phyloP scores from a whole-genome alignment of 1,140 invertebrate species.

The Bombyx mori region ASM3026992v2 NC_085116.1:9392501-9393000 shows the following conservation, averaged over 20 bases:
- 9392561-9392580: slow-evolving; percentile 55
- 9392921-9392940: slow-evolving; percentile 27
- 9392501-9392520: no score
- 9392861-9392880: slow-evolving; percentile 19
- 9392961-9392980: slow-evolving; percentile 62
- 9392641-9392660: slow-evolving; percentile 51
- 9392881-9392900: background rate
- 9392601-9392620: slow-evolving; percentile 39
- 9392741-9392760: slow-evolving; percentile 33
- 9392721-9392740: slow-evolving; percentile 21
- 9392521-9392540: slow-evolving; percentile 5
- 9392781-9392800: slow-evolving; percentile 60
- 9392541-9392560: slow-evolving; percentile 34
- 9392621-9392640: slow-evolving; percentile 44
- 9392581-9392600: slow-evolving; percentile 19
- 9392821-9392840: slow-evolving; percentile 38
- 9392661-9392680: slow-evolving; percentile 67
- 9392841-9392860: slow-evolving; percentile 26
- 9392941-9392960: slow-evolving; percentile 47
- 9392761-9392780: slow-evolving; percentile 63
- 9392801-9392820: slow-evolving; percentile 53
- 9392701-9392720: slow-evolving; percentile 64
- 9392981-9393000: slow-evolving; percentile 71
- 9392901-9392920: slow-evolving; percentile 3
- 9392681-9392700: slow-evolving; percentile 66